These are phyloP conservation scores for Indicator indicator DNA, from an alignment of 2,113 vertebrate species.

Conservation along the genomic window DNA sequence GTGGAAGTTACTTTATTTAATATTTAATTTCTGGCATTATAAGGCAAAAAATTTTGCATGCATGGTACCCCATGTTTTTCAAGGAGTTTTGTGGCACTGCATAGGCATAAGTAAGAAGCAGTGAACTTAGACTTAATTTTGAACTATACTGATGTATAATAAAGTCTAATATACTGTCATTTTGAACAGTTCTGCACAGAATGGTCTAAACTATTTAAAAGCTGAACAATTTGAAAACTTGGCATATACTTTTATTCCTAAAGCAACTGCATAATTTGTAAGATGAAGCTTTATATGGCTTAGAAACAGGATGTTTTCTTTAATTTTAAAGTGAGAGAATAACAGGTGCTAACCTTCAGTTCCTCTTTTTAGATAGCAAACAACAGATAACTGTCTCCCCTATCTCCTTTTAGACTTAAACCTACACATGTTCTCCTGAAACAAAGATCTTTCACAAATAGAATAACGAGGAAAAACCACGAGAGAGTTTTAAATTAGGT, in stretches of 20 bases:
- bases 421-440: neutral
- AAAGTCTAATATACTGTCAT: neutral
- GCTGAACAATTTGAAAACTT: neutral
- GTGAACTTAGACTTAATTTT: neutral
- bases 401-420: neutral
- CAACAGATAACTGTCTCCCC: neutral
- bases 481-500: neutral
- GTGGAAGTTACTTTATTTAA: neutral
- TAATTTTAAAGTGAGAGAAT: neutral
- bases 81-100: neutral
- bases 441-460: neutral
- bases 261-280: neutral
- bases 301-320: neutral
- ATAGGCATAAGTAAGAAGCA: neutral
- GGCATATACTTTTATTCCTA: neutral
- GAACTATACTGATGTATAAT: neutral
- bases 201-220: neutral
- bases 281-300: neutral
- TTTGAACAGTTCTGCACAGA: neutral
- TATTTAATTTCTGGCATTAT: neutral
- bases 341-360: constrained; percentile 33
- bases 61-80: neutral
- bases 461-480: neutral
- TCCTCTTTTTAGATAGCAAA: neutral
- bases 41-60: neutral